Base-by-base conservation (phyloP, 1,140 invertebrate genomes). In the Listronotus oregonensis region DNA sequence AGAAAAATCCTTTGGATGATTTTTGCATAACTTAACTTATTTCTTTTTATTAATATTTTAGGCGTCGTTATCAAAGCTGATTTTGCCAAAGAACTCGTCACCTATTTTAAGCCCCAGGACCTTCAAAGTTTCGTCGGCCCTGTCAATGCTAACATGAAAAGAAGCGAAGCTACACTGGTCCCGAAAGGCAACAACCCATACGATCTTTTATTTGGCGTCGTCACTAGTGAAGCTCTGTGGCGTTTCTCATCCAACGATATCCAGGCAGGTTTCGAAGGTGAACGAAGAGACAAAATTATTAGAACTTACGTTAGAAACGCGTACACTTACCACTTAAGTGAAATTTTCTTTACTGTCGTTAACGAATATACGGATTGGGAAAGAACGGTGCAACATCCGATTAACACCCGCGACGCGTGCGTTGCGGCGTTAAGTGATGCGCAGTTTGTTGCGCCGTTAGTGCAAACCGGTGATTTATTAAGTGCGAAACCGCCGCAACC, bases 321-420 rank as follows among this genome's bases (percentile, higher is more conserved):
- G 32, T 97, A 95, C 82, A 90, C 88, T 60, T 97, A 94, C 81
- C 96, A 98, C 79, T 85, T 97, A 67, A 95, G 94, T 73, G 96
- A 99, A 80, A 97, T 99, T 78, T 96, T 96, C 81, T 95, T 96
- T 74, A 97, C 96, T 40, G 89, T 91, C 18, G 91, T 97, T 39
- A 98, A 98, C 77, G 95, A 98, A 73, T 99, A 99, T 77, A 97
- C 94, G 9, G 94, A 98, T 77, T 98, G 96, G 96, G 94, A 96
- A 76, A 83, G 92, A 77, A 94, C 94, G 1, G 90, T 92, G 1
- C 87, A 94, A 75, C 93, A 97, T 82, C 94, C 94, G 18, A 90
- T 95, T 51, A 93, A 94, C 72, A 94, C 95, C 0, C 83, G 96
- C 37, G 95, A 98, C 74, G 92, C 93, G 27, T 93, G 96, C 0